phyloP scores from a whole-genome alignment of 2,888 invertebrate species.

The Dasysyrphus tricinctus region DNA sequence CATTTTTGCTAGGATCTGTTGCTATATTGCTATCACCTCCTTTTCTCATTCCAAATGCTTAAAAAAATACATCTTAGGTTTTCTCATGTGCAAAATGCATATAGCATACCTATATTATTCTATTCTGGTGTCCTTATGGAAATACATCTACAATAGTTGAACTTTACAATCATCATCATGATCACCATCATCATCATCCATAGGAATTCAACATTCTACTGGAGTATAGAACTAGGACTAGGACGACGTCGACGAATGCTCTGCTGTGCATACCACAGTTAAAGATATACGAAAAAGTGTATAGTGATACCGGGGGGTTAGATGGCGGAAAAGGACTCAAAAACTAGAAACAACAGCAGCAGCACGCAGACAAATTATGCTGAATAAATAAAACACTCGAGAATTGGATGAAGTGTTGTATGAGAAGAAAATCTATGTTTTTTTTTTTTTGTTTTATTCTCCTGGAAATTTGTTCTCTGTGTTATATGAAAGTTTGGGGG shows the following conservation, averaged over 20 bases:
- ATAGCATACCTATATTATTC: constrained; percentile 37
- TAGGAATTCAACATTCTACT: constrained; percentile 62
- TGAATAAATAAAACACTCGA: constrained; percentile 77
- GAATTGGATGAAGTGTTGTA: constrained; percentile 76
- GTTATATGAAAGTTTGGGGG: background rate
- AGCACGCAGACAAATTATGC: constrained; percentile 77
- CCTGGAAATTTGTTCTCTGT: constrained; percentile 20
- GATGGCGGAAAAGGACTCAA: background rate
- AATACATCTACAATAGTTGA: constrained; percentile 75
- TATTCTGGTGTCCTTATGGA: constrained; percentile 71
- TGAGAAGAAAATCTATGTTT: constrained; percentile 73
- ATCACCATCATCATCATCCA: constrained; percentile 43
- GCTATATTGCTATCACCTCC: constrained; percentile 24
- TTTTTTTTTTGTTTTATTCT: no score
- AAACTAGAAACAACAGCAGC: constrained; percentile 50
- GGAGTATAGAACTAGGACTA: constrained; percentile 37
- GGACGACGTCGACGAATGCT: constrained; percentile 58
- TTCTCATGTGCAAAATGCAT: constrained; percentile 69
- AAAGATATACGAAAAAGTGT: background rate
- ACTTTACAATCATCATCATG: constrained; percentile 74
- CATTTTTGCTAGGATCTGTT: constrained; percentile 42
- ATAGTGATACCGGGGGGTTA: background rate
- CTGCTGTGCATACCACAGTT: constrained; percentile 47
- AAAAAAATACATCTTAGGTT: constrained; percentile 51
- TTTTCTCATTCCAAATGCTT: background rate